Base-by-base conservation (phyloP, 2,888 invertebrate species). In the Acanthosoma haemorrhoidale region DNA sequence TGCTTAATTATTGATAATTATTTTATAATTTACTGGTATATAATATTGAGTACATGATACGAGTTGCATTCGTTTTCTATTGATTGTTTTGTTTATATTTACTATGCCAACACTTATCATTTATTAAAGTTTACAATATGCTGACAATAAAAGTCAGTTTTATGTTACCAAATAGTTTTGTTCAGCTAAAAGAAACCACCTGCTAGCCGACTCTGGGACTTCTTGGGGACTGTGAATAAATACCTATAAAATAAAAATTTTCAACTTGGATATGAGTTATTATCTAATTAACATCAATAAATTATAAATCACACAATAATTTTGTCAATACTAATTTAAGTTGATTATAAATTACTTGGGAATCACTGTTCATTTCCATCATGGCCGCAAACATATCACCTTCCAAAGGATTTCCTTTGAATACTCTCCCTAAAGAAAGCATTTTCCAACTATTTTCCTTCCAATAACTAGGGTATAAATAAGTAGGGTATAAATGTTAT, bases 301-400 rank as follows among this genome's bases (percentile, higher is more conserved):
- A 63, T 11, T 8, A 63, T 13, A 36, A 16, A 13, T 6, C 36
- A 5, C 8, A 36, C 13, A 11, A 8, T 11, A 8, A 11, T n/a
- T 63, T 8, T 63, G 9, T 36, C 63, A n/a, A n/a, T n/a, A n/a
- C n/a, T 31, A 11, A 34, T 36, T 5, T 9, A 61, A 8, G 15
- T 16, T 9, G 32, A 32, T 1, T 15, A 57, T 9, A 51, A 66
- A 39, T 83, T 76, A 89, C 89, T 77, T 84, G 82, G 76, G 87
- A 89, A 11, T 85, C 83, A 0, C 86, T 84, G 0, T 88, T 86
- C 76, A 89, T 81, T 75, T 89, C 88, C 70, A 88, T 85, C 15
- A 89, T 82, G 79, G 88, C 88, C 0, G 87, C 86, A 78, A 88
- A 89, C 13, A 89, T 86, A 80, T 89, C 89, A 0, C 90, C 89